Evolutionary conservation across 2,797 vertebrate species (phyloP), one percentile per base, ranked within the genome.

Genomic region (Oophaga sylvatica): DNA sequence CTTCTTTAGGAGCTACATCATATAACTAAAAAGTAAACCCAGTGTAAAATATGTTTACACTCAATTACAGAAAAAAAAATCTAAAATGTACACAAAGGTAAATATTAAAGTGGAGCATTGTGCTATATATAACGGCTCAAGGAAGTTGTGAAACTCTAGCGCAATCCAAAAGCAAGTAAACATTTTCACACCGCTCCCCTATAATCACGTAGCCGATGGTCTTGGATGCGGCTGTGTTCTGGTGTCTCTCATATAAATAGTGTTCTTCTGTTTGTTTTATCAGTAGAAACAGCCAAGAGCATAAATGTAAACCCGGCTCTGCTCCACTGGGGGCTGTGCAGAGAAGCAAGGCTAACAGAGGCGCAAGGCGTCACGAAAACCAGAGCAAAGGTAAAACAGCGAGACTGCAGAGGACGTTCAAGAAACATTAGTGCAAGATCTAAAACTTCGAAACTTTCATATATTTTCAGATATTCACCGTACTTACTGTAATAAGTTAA

Each of bases 401-500:
- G 48, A 53, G 48, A 53, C 48, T 71, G 62, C 57, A 60, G 48
- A 53, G 15, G 20, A 56, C 79, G 11, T 41, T 45, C 2, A 53
- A 67, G 48, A 56, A 85, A 80, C 2, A 29, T 67, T 26, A 26
- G n/a, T 26, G 63, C 63, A 11, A 8, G 48, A 11, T 53, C 48
- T 53, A 26, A 26, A 26, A 2, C 4, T 11, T 35, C 13, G 16
- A 19, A 7, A 41, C 10, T 19, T 16, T 19, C 29, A 70, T 31
- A 16, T 16, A 70, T 16, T 16, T 41, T 17, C 17, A 0, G 2
- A 1, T 6, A n/a, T 53, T 77, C 53, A 13, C 48, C 4, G 71
- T 92, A 97, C 98, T 97, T 94, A 99, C 98, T 99, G 98, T 90
- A 99, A 96, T 93, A 99, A 94, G 88, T 96, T 98, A 91, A 99